Evolutionary conservation across 37 sponge, comb jelly and placozoan genomes (phyloP).

Genomic region (Spongia lamella): DNA sequence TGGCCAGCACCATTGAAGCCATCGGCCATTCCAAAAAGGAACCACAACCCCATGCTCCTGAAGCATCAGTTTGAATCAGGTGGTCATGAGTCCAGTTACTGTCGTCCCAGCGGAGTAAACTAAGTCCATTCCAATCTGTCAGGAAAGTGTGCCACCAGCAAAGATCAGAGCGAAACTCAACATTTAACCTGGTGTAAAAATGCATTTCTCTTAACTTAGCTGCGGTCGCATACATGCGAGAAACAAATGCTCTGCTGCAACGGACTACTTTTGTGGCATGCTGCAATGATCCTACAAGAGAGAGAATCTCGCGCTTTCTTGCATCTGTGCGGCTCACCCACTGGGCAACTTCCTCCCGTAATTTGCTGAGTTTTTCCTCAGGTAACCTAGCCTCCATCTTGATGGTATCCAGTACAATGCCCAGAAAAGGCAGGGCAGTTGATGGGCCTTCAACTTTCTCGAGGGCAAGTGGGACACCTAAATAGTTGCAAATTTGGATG

Average conservation of each 20-base stretch:
- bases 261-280: slow-evolving; percentile 39
- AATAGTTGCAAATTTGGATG: neutral
- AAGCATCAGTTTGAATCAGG: no score
- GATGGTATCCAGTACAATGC: slow-evolving; percentile 31
- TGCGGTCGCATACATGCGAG: slow-evolving; percentile 16
- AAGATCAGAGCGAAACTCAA: slow-evolving; percentile 35
- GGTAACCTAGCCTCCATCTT: slow-evolving; percentile 12
- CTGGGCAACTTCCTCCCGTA: neutral
- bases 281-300: no score
- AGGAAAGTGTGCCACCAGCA: slow-evolving; percentile 18
- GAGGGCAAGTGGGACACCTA: slow-evolving; percentile 44
- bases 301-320: no score
- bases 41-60: neutral
- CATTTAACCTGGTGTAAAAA: slow-evolving; percentile 21
- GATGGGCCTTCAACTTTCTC: no score
- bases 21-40: neutral
- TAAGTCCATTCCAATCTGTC: slow-evolving; percentile 7
- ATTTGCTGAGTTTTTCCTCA: neutral
- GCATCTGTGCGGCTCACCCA: slow-evolving; percentile 1
- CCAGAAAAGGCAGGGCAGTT: slow-evolving; percentile 24
- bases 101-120: neutral
- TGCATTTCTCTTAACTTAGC: slow-evolving; percentile 3
- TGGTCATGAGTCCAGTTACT: neutral
- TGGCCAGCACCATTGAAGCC: neutral
- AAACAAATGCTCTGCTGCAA: slow-evolving; percentile 3